Percentiles rank a stretch among this genome's conserved stretches.
Conservation (phyloP, 2,113 vertebrate species). For the Seriola aureovittata region DNA sequence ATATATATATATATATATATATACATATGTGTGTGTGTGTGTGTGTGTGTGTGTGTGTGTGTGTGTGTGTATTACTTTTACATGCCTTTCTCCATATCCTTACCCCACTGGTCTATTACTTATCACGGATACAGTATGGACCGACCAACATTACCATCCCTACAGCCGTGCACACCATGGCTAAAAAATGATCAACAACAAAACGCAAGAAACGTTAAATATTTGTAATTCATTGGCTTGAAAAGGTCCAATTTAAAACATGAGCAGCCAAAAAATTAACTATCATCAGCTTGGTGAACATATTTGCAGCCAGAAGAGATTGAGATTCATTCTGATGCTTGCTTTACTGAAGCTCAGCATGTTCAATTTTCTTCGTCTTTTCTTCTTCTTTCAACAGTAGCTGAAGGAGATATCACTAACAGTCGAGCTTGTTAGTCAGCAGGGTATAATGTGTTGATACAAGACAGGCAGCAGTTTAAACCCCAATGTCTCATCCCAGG, state of each 20-base stretch:
- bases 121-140: background rate
- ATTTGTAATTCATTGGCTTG: background rate
- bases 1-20: too few relatives aligned
- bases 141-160: background rate
- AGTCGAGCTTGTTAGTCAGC: slow-evolving; percentile 64
- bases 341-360: slow-evolving; percentile 22
- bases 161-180: background rate
- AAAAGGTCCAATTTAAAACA: slow-evolving; percentile 16
- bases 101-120: too few relatives aligned
- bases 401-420: slow-evolving; percentile 37
- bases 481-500: slow-evolving; percentile 45
- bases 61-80: too few relatives aligned
- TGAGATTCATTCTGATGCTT: slow-evolving; percentile 12
- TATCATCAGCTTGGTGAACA: slow-evolving; percentile 1
- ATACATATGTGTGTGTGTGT: too few relatives aligned
- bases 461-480: slow-evolving; percentile 52
- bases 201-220: background rate
- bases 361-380: slow-evolving; percentile 22
- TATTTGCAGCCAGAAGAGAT: slow-evolving; percentile 29
- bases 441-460: slow-evolving; percentile 43
- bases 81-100: too few relatives aligned
- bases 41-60: too few relatives aligned
- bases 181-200: background rate
- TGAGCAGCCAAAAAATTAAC: background rate
- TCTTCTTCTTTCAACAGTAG: slow-evolving; percentile 36